Evolutionary conservation across 2,113 vertebrate genomes (phyloP).

Genomic region (Ursus arctos): DNA sequence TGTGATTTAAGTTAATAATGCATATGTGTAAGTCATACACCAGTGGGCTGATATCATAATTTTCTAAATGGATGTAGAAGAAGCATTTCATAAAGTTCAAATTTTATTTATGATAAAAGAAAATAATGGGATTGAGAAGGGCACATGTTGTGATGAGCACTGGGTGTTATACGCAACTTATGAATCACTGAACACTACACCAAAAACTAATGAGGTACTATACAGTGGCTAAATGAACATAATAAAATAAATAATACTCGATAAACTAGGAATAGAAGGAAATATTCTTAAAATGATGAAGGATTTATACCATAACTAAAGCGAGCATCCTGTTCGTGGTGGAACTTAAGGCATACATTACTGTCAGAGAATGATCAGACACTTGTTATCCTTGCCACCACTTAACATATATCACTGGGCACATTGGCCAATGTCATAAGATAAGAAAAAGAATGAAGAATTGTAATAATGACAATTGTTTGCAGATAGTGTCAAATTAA

Average conservation of each 20-base stretch:
- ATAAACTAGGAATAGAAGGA: not conserved
- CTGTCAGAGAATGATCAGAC: not conserved
- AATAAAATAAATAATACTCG: not conserved
- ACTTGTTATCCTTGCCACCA: not conserved
- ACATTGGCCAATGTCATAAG: not conserved
- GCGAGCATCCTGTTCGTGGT: not conserved
- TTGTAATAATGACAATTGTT: not conserved
- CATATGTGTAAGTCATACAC: not conserved
- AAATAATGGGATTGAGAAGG: not conserved
- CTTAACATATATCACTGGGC: not conserved
- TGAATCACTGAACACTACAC: no score
- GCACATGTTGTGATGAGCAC: no score
- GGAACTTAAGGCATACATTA: not conserved
- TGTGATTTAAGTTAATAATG: not conserved
- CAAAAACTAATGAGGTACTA: no score
- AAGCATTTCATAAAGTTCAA: conserved; percentile 6
- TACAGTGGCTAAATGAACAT: no score
- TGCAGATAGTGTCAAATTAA: not conserved
- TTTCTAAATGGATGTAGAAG: not conserved
- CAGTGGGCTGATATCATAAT: not conserved
- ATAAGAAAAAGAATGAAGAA: not conserved
- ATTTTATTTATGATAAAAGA: not conserved
- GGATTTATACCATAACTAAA: not conserved
- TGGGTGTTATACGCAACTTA: no score
- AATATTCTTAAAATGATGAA: not conserved